A percentile compares a stretch with the other conserved stretches of the same genome.
These are phyloP conservation scores for Drosophila suzukii DNA, from an alignment of 1,140 invertebrate species.

Conservation along the genomic window DNA sequence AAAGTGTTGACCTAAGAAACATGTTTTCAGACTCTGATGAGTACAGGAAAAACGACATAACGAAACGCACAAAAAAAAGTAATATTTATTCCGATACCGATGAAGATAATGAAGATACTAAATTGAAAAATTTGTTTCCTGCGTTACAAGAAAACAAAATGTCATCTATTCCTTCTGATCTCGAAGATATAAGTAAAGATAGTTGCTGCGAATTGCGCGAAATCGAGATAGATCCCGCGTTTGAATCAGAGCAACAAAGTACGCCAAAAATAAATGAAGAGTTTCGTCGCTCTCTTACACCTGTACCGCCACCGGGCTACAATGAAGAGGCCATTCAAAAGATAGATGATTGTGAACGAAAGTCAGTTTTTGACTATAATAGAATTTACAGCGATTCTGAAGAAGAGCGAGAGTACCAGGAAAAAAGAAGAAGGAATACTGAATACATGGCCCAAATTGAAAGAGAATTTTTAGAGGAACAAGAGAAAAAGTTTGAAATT, in stretches of 20 bases:
- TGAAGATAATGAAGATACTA: constrained; percentile 46
- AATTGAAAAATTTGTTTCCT: neutral
- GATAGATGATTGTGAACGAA: constrained; percentile 63
- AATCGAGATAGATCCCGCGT: constrained; percentile 13
- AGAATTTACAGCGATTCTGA: constrained; percentile 87
- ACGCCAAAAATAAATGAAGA: constrained; percentile 39
- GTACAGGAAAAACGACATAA: constrained; percentile 38
- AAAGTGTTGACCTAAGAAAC: constrained; percentile 10
- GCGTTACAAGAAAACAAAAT: constrained; percentile 31
- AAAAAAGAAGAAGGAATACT: constrained; percentile 87
- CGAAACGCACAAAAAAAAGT: constrained; percentile 55
- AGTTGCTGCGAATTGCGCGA: constrained; percentile 68
- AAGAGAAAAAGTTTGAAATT: constrained; percentile 63
- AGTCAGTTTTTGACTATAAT: constrained; percentile 85
- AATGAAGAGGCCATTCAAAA: constrained; percentile 54
- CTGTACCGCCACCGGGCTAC: constrained; percentile 71
- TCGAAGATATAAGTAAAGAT: constrained; percentile 82
- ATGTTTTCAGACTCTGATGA: constrained; percentile 67
- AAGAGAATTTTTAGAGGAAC: constrained; percentile 87
- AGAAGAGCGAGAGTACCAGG: constrained; percentile 87
- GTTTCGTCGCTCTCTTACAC: constrained; percentile 56
- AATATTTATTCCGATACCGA: constrained; percentile 75
- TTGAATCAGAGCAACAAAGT: constrained; percentile 2
- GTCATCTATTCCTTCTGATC: constrained; percentile 66
- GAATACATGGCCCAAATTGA: constrained; percentile 90